These are phyloP conservation scores for Calidris pygmaea DNA, from an alignment of 2,113 vertebrate species.

Conservation along the genomic window DNA sequence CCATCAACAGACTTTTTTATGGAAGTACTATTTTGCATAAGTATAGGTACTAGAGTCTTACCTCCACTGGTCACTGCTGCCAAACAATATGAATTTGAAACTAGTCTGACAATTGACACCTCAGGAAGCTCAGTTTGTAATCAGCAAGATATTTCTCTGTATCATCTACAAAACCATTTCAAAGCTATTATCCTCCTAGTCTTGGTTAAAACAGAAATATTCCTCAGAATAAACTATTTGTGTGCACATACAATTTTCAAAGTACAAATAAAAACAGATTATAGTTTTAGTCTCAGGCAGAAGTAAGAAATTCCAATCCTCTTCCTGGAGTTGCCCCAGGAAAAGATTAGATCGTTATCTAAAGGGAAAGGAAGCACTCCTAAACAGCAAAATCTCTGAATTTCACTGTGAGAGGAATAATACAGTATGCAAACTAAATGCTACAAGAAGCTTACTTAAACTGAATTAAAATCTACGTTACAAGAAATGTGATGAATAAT, in stretches of 20 bases:
- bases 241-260: neutral
- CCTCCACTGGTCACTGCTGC: neutral
- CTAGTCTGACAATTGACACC: neutral
- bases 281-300: neutral
- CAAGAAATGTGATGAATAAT: neutral
- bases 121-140: neutral
- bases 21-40: neutral
- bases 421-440: neutral
- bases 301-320: neutral
- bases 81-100: neutral
- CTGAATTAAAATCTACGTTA: neutral
- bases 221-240: neutral
- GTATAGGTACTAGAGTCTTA: neutral
- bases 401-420: neutral
- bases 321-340: neutral
- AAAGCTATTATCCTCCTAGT: neutral
- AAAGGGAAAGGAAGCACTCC: neutral
- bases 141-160: neutral
- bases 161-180: neutral
- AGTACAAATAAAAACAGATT: neutral
- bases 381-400: neutral
- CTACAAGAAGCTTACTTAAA: neutral
- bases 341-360: neutral
- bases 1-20: neutral
- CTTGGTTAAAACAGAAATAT: neutral